These are phyloP conservation scores for Ceyx erithaca DNA, from an alignment of 2,797 vertebrate genomes.

Conservation along the genomic window DNA sequence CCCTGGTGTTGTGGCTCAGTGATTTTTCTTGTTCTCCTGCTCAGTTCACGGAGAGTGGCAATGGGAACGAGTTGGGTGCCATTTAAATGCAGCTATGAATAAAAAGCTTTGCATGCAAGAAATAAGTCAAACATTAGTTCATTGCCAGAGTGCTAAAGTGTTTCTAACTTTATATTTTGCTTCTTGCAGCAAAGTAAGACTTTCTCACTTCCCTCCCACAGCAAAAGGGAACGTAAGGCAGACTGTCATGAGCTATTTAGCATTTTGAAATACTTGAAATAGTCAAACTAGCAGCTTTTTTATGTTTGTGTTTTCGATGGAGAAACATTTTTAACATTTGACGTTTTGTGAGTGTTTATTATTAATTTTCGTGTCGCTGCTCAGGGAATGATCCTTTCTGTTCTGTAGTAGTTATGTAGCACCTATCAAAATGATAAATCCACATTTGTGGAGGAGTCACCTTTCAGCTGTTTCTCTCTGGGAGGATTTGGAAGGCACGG, in stretches of 20 bases:
- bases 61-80: background rate
- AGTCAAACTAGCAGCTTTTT: slow-evolving; percentile 56
- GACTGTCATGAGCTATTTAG: slow-evolving; percentile 61
- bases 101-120: slow-evolving; percentile 34
- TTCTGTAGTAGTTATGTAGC: background rate
- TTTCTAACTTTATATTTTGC: slow-evolving; percentile 66
- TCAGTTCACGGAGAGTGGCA: background rate
- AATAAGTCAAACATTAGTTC: slow-evolving; percentile 53
- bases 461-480: background rate
- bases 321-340: slow-evolving; percentile 51
- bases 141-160: slow-evolving; percentile 40
- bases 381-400: background rate
- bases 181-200: slow-evolving; percentile 50
- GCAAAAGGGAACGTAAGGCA: slow-evolving; percentile 49
- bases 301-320: slow-evolving; percentile 53
- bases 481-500: background rate
- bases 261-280: slow-evolving; percentile 55
- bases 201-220: slow-evolving; percentile 68
- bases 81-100: slow-evolving; percentile 30
- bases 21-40: background rate
- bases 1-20: background rate
- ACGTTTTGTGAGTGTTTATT: slow-evolving; percentile 45
- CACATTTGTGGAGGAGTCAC: background rate
- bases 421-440: background rate
- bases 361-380: slow-evolving; percentile 19